Evolutionary conservation across 2,888 invertebrate species (phyloP), one percentile per base, ranked within the genome.

Genomic region (Synergus itoensis): DNA sequence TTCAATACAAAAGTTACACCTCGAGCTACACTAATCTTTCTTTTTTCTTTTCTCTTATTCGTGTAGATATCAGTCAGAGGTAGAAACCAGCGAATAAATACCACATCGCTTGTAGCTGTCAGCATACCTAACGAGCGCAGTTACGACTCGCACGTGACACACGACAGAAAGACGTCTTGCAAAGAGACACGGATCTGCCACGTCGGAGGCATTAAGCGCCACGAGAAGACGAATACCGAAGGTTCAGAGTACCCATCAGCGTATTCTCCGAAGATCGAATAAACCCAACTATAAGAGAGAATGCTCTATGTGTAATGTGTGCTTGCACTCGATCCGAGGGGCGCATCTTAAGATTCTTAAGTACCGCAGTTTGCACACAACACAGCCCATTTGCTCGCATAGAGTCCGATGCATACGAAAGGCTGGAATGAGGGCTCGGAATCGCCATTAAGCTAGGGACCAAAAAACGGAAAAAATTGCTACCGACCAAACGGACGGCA

Each of bases 61-160:
- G 57, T 18, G 57, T 2, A 9, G 57, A 57, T 57, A 57, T 57
- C 18, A 57, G 57, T 18, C 57, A n/a, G 9, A 57, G 21, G 62
- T 28, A 62, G 28, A 62, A 28, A 28, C 62, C 21, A 60, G 41
- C 7, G 43, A 60, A 57, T 57, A 60, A 53, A 69, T 60, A 69
- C 81, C 80, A 81, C 79, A 76, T 82, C 81, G 77, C 80, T 82
- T 78, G 78, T 82, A 81, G 82, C 81, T 84, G 84, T 83, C 83
- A 84, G 48, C 82, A 81, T 63, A 62, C 57, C 79, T 80, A 83
- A 84, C 83, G 80, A 83, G 83, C 82, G 78, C 78, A 82, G 81
- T 83, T 83, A 80, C 81, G 80, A 84, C 82, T 79, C 80, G 80
- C 81, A 83, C 84, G 83, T 82, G 80, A 83, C 82, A 81, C 80